These are phyloP conservation scores for Gnatocerus cornutus DNA, from an alignment of 2,888 invertebrate genomes.

Conservation along the genomic window DNA sequence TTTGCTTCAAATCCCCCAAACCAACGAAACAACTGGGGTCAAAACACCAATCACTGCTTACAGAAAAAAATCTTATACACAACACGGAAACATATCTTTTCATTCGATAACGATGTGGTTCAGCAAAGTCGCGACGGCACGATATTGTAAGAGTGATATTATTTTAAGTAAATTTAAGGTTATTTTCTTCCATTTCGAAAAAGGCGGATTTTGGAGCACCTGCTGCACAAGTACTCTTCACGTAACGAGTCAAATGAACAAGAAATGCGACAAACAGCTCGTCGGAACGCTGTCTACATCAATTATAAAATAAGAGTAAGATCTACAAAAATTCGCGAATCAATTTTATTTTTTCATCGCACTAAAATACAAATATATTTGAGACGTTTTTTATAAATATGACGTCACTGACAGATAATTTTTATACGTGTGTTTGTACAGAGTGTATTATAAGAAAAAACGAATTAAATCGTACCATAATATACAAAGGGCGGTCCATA, in stretches of 20 bases:
- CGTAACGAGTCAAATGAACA: background rate
- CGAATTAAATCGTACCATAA: too few species aligned
- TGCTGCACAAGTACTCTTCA: constrained; percentile 1
- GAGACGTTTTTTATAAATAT: too few species aligned
- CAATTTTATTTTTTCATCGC: too few species aligned
- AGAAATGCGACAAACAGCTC: too few species aligned
- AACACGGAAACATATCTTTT: constrained; percentile 15
- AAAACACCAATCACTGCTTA: constrained; percentile 8
- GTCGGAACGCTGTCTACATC: too few species aligned
- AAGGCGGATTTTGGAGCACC: constrained; percentile 18
- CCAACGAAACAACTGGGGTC: background rate
- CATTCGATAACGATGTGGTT: constrained; percentile 11
- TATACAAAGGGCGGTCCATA: too few species aligned
- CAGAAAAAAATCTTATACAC: background rate
- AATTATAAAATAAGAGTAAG: too few species aligned
- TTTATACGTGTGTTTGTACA: too few species aligned
- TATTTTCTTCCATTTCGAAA: constrained; percentile 38
- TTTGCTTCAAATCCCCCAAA: constrained; percentile 12
- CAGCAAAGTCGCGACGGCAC: constrained; percentile 21
- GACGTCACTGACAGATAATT: too few species aligned
- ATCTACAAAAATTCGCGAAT: too few species aligned
- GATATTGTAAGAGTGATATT: constrained; percentile 39
- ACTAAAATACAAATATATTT: too few species aligned
- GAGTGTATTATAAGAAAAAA: too few species aligned
- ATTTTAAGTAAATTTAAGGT: constrained; percentile 38